Conservation (phyloP, 2,797 vertebrate genomes). For the Hypotaenidia philippensis region DNA sequence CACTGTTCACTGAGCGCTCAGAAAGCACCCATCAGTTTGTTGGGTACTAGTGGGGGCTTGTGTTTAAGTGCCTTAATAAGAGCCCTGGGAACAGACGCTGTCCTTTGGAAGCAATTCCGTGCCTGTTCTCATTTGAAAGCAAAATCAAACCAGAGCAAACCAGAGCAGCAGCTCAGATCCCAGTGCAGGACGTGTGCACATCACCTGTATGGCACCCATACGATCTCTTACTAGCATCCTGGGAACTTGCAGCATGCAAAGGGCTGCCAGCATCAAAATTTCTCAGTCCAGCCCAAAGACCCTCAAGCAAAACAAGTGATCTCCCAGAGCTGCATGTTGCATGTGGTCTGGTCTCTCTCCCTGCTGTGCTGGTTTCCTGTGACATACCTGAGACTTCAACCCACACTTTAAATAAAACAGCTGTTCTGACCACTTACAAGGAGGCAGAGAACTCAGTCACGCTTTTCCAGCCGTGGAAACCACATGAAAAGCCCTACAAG, state of each 20-base stretch:
- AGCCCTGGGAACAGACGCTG: neutral
- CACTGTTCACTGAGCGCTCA: neutral
- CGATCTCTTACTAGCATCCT: neutral
- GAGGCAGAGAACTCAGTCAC: neutral
- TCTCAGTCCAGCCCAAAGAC: neutral
- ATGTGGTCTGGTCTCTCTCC: neutral
- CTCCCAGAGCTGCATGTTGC: neutral
- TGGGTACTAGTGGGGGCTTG: neutral
- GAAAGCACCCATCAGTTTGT: neutral
- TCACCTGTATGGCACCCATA: neutral
- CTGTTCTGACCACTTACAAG: slow-evolving; percentile 51
- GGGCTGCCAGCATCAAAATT: neutral
- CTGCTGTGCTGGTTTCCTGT: slow-evolving; percentile 2
- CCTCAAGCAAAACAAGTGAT: neutral
- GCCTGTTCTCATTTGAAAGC: neutral
- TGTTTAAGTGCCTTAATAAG: neutral
- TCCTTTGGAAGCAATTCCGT: neutral
- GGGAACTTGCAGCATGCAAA: neutral
- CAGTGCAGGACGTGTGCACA: fast-evolving
- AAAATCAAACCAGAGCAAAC: neutral
- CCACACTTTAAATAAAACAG: slow-evolving; percentile 60
- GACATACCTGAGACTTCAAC: slow-evolving; percentile 32
- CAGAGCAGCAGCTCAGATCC: neutral
- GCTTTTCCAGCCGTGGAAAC: slow-evolving; percentile 60
- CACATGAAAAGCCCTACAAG: slow-evolving; percentile 58